Evolutionary conservation across 2,113 vertebrate genomes (phyloP), one percentile per base, ranked within the genome.

Genomic region (Carassius carassius): DNA sequence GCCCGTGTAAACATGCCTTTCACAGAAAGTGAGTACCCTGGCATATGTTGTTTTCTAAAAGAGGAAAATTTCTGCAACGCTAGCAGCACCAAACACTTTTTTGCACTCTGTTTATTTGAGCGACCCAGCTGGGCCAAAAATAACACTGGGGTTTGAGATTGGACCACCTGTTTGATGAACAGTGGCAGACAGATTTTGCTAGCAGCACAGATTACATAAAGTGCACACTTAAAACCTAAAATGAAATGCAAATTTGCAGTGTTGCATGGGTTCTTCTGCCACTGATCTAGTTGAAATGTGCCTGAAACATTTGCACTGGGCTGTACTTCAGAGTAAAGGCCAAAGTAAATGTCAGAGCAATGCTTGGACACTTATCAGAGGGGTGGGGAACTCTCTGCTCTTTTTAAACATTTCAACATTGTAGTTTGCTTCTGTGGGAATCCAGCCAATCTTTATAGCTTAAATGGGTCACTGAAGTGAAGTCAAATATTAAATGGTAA

Each of bases 1-100:
- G 98, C 88, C 98, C 98, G 0, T 99, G 98, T 93, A 99, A 99
- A 92, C 98, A 99, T 84, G 98, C 98, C 93, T 99, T 99, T 94
- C 98, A 99, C 93, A 96, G 98, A 92, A 99, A 99, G 98, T 99
- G 84, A 96, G 98, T 96, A 85, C 17, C 29, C n/a, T 63, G 65
- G 41, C 16, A 56, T 56, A 10, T 72, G 56, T 67, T 37, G 19
- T 25, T 78, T 54, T 78, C 44, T 69, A 67, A 78, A 51, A 54
- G 23, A 58, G 75, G 16, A 35, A 25, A 2, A 11, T 51, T 9
- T 76, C 25, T n/a, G 69, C 69, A 41, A 19, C 35, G 3, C 65
- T 69, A 17, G 29, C 6, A 65, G 23, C 41, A 35, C 65, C 14
- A 19, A 35, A 37, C 16, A 17, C 16, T 1, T 35, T 44, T 19